Evolutionary conservation across 2,797 vertebrate species (phyloP).

Genomic region (Myiothlypis chrysogaster): DNA sequence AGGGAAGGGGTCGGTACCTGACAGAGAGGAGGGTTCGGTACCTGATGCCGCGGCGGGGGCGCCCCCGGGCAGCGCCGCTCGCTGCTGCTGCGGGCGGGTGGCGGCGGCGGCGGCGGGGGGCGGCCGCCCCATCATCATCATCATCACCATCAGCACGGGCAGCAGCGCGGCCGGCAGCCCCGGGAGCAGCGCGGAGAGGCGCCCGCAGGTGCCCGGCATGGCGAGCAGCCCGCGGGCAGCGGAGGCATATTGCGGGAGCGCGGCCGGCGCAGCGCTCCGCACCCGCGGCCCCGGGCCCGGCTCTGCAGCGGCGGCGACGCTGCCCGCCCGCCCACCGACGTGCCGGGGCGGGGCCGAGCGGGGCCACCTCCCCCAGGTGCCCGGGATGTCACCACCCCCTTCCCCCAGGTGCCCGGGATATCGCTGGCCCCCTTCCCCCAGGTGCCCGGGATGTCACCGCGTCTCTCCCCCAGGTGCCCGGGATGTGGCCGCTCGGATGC

Average conservation of each 20-base stretch:
- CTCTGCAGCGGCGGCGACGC: neutral
- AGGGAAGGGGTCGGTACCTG: no score
- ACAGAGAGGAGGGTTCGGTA: neutral
- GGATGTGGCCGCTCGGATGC: neutral
- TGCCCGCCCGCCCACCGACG: neutral
- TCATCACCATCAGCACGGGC: constrained; percentile 3
- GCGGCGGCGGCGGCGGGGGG: constrained; percentile 1
- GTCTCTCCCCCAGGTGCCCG: no score
- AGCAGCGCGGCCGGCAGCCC: constrained; percentile 40
- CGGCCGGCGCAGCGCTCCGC: neutral
- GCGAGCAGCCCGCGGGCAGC: constrained; percentile 66
- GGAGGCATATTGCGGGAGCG: constrained; percentile 72
- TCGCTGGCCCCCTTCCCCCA: no score
- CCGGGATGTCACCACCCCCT: no score
- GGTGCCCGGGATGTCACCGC: neutral
- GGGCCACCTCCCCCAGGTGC: no score
- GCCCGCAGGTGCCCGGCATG: constrained; percentile 68
- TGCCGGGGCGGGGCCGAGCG: neutral
- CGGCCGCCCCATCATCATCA: neutral
- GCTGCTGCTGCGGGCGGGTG: constrained; percentile 37
- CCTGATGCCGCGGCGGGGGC: neutral
- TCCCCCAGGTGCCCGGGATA: no score
- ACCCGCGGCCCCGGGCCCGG: neutral
- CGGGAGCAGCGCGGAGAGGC: constrained; percentile 43
- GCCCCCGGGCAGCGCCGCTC: neutral